Conservation (phyloP, 2,113 vertebrate genomes). For the Malurus elegans region DNA sequence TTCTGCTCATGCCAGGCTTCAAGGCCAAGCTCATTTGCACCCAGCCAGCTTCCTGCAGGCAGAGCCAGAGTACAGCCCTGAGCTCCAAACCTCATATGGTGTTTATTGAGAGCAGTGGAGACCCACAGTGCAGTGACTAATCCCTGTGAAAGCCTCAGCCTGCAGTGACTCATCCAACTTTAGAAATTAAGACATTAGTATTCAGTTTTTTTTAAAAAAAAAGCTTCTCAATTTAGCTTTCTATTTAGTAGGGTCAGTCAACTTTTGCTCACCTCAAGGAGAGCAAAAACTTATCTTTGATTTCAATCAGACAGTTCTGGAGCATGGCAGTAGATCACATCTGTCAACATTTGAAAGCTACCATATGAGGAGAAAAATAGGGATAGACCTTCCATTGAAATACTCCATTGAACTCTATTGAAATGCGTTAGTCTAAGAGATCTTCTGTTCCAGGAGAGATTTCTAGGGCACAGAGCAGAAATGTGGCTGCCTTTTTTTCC, state of each 20-base stretch:
- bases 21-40: neutral
- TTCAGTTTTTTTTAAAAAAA: neutral
- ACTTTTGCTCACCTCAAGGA: neutral
- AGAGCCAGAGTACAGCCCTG: fast-evolving
- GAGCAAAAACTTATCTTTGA: neutral
- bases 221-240: neutral
- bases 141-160: neutral
- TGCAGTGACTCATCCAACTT: neutral
- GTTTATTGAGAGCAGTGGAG: neutral
- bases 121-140: neutral
- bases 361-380: neutral
- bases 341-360: constrained; percentile 5
- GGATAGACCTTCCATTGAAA: neutral
- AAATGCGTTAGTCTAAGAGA: constrained; percentile 11
- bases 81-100: neutral
- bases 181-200: neutral
- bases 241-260: neutral
- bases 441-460: neutral
- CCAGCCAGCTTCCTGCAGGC: neutral
- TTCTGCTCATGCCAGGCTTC: neutral
- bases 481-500: too few species aligned
- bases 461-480: neutral
- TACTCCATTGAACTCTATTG: neutral
- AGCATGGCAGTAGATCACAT: neutral
- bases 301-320: neutral